Evolutionary conservation across 2,113 vertebrate species (phyloP), one percentile per base, ranked within the genome.

Genomic region (Hippopotamus amphibius): DNA sequence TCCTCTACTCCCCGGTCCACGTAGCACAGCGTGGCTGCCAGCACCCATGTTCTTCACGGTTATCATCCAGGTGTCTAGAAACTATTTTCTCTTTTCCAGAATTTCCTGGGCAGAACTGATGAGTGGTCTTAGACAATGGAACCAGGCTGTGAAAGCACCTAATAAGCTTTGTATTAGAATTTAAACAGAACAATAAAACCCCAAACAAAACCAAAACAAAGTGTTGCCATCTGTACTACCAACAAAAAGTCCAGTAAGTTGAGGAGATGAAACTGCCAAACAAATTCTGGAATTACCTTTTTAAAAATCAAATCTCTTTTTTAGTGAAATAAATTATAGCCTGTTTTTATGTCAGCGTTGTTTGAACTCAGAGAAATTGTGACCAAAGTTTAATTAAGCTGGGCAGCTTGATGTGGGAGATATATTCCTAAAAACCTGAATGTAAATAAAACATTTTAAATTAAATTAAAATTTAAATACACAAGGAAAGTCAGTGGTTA

Each of bases 341-440:
- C 33, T 79, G 8, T 95, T 93, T 97, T 77, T 21, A 57, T 43
- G 46, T 77, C 41, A 71, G 16, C 17, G 30, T 81, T 90, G 26
- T 90, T 83, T 96, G 76, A 76, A 61, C 68, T 83, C 80, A 50
- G 53, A 91, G 57, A 88, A 94, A 80, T 82, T 93, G 46, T 86
- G 59, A 26, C 68, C 33, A 12, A 9, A 81, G 37, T 95, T 96
- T 71, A 79, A 71, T 82, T 66, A 77, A 95, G 86, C 9, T 33
- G 16, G 37, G 5, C 71, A 81, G 48, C 63, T 96, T 86, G 61
- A 82, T 81, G 4, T 88, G 65, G 28, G 43, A 77, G 15, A 63
- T 76, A 43, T 19, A 83, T 72, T 77, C 37, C 61, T 80, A 33
- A 79, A 66, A 87, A 93, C 53, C 33, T n/a, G 63, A 86, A 22